Conservation (phyloP, 2,888 invertebrate species). For the Trichopoda pennipes region DNA sequence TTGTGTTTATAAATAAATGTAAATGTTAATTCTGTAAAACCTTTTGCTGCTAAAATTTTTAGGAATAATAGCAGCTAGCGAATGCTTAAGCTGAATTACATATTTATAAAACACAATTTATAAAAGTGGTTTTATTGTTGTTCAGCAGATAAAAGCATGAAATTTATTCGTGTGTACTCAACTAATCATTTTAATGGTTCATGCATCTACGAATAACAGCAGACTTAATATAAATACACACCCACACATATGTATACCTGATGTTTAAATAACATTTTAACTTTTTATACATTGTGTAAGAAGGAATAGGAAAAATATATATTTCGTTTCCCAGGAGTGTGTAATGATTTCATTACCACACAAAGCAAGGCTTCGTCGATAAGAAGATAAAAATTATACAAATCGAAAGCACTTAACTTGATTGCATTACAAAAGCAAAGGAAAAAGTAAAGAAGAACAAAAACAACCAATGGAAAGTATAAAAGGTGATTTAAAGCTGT, state of each 20-base stretch:
- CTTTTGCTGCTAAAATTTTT: slow-evolving; percentile 28
- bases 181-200: slow-evolving; percentile 54
- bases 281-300: background rate
- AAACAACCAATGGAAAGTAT: background rate
- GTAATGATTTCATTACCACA: slow-evolving; percentile 57
- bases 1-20: too few relatives aligned
- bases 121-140: slow-evolving; percentile 32
- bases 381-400: slow-evolving; percentile 24
- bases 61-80: background rate
- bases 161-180: slow-evolving; percentile 13
- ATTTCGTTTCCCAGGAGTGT: slow-evolving; percentile 23
- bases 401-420: slow-evolving; percentile 65
- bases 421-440: slow-evolving; percentile 59
- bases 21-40: slow-evolving; percentile 13
- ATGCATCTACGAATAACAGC: slow-evolving; percentile 9
- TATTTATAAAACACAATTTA: slow-evolving; percentile 33
- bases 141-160: background rate
- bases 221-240: background rate
- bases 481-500: slow-evolving; percentile 3
- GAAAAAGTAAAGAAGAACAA: slow-evolving; percentile 6
- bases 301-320: background rate
- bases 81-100: slow-evolving; percentile 13
- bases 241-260: background rate
- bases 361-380: slow-evolving; percentile 38
- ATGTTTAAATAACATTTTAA: background rate